Base-by-base conservation (phyloP, 1,140 invertebrate species). In the Temnothorax longispinosus region DNA sequence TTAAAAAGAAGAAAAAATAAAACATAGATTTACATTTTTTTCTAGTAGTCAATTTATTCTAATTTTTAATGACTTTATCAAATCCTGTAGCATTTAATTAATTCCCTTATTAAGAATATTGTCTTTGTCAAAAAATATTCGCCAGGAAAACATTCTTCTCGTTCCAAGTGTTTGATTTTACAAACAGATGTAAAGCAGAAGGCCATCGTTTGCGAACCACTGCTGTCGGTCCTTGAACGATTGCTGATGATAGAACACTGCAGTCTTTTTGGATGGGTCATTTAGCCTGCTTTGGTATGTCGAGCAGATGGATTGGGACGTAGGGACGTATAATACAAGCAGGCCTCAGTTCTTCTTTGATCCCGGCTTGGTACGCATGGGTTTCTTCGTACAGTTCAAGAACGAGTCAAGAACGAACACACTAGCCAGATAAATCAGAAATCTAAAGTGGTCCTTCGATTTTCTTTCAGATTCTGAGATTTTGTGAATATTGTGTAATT, bases 191-290 rank as follows among this genome's bases (percentile, higher is more conserved):
- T 58, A 13, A n/a, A 15, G 2, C n/a, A 41, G 13, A 44, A 69
- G 21, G 50, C 21, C 0, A 10, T 72, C 44, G 54, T 84, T 84
- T 74, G 80, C 56, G 80, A 60, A 44, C 69, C 80, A 75, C 80
- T 84, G 67, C 27, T 18, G 69, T 38, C 44, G 32, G 69, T 50
- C 69, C 41, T 84, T 50, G 80, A 74, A 50, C 54, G 80, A 84
- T 75, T 60, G 54, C 44, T 60, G 54, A 60, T 75, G 69, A 50
- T 60, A 50, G n/a, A 62, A 75, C 27, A 75, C 69, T 35, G n/a
- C 8, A 47, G 69, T 62, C 71, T 74, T 87, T 87, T 87, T 35
- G 47, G 86, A 32, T 35, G 71, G 52, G 71, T 35, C 86, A 41
- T 52, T 58, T 69, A 52, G 69, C 18, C 52, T 75, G 67, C 10